A percentile compares a stretch with the other conserved stretches of the same genome.
Evolutionary conservation across 2,888 invertebrate species (phyloP).

Genomic region (Elegia similella): DNA sequence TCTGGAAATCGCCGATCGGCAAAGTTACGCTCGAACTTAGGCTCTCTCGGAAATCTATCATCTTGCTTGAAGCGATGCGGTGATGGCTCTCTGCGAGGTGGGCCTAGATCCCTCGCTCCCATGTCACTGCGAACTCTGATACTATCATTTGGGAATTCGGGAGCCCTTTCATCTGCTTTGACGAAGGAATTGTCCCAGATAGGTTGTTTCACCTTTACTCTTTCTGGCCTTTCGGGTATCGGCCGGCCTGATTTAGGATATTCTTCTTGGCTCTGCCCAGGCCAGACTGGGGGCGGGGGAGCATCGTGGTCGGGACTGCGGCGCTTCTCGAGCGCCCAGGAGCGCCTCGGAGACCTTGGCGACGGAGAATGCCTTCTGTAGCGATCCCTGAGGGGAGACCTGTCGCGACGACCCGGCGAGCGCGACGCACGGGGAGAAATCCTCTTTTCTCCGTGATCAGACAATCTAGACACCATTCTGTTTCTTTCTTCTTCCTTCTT

Average conservation of each 20-base stretch:
- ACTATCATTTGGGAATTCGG: slow-evolving; percentile 15
- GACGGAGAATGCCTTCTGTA: slow-evolving; percentile 60
- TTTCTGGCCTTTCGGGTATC: slow-evolving; percentile 21
- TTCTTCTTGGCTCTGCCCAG: slow-evolving; percentile 43
- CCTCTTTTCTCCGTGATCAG: slow-evolving; percentile 31
- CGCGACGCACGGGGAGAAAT: slow-evolving; percentile 46
- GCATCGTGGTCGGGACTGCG: slow-evolving; percentile 52
- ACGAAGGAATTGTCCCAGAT: slow-evolving; percentile 37
- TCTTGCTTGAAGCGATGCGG: slow-evolving; percentile 26
- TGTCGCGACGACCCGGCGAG: slow-evolving; percentile 54
- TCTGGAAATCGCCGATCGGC: slow-evolving; percentile 19
- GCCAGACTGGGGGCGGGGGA: slow-evolving; percentile 67
- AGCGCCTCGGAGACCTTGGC: slow-evolving; percentile 62
- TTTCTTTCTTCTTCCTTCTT: slow-evolving; percentile 51
- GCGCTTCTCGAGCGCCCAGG: slow-evolving; percentile 70
- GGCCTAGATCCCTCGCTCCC: slow-evolving; percentile 2
- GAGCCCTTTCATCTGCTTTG: slow-evolving; percentile 30
- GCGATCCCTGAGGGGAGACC: slow-evolving; percentile 58
- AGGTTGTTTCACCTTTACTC: not conserved
- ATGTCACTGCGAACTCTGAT: slow-evolving; percentile 26
- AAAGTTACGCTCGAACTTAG: slow-evolving; percentile 19
- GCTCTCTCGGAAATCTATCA: slow-evolving; percentile 18
- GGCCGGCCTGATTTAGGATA: slow-evolving; percentile 24
- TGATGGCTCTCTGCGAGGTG: slow-evolving; percentile 23
- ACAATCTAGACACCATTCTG: slow-evolving; percentile 33